A percentile compares a stretch with the other conserved stretches of the same genome.
phyloP scores from a whole-genome alignment of 2,888 invertebrate species.

The Hartigia nigra region DNA sequence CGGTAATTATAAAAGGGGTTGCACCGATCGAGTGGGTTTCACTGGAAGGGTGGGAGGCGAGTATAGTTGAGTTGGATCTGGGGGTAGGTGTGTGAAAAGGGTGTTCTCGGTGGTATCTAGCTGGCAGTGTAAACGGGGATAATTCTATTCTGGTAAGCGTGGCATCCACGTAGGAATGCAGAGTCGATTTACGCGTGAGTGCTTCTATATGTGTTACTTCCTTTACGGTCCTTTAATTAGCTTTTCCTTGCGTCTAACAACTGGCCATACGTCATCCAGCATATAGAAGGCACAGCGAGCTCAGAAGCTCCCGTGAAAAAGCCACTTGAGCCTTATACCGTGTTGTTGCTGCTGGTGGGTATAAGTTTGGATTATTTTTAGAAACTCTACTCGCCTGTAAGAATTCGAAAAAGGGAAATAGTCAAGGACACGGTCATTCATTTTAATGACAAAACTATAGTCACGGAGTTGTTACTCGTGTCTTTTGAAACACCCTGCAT shows the following conservation, averaged over 20 bases:
- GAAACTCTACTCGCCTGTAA: not conserved
- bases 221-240: slow-evolving; percentile 49
- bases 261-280: slow-evolving; percentile 8
- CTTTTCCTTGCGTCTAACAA: slow-evolving; percentile 42
- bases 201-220: slow-evolving; percentile 37
- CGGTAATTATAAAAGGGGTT: slow-evolving; percentile 36
- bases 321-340: not conserved
- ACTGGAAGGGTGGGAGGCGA: slow-evolving; percentile 10
- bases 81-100: not conserved
- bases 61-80: not conserved
- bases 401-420: not conserved
- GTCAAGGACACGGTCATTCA: not conserved
- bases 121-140: not conserved
- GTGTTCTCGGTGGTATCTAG: not conserved
- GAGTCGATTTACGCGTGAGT: slow-evolving; percentile 4
- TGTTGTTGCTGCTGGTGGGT: not conserved
- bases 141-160: slow-evolving; percentile 3
- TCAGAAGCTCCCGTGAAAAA: not conserved
- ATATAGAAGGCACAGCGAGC: not conserved
- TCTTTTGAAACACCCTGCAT: not conserved
- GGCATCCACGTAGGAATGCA: not conserved
- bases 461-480: not conserved
- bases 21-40: slow-evolving; percentile 21
- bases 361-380: not conserved
- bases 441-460: not conserved